Conservation (phyloP, 2,113 vertebrate species). For the Agelaius phoeniceus region DNA sequence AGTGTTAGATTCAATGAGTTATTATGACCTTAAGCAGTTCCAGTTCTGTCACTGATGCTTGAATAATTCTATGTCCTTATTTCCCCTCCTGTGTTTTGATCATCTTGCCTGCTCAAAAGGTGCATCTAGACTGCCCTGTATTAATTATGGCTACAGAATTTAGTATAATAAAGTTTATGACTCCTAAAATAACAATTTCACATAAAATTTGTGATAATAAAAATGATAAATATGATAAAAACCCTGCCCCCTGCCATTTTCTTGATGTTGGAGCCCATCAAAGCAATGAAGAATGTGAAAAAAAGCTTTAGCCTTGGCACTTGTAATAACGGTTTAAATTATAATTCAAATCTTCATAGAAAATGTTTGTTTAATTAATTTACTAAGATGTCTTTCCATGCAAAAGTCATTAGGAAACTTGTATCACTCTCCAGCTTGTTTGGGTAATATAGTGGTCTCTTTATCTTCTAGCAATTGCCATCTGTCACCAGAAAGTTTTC, state of each 20-base stretch:
- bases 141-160: neutral
- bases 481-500: neutral
- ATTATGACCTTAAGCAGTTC: slow-evolving; percentile 9
- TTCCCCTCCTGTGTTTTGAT: neutral
- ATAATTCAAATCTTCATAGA: neutral
- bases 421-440: neutral
- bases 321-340: neutral
- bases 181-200: neutral
- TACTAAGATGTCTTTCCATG: neutral
- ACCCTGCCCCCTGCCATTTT: neutral
- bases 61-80: slow-evolving; percentile 16
- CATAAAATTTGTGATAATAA: neutral
- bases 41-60: neutral
- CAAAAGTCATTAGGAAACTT: neutral
- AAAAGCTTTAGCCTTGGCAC: neutral
- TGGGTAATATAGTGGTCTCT: neutral
- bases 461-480: neutral
- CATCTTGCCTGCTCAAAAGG: neutral
- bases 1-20: neutral
- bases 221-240: neutral
- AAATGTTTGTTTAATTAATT: neutral
- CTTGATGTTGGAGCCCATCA: neutral
- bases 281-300: neutral
- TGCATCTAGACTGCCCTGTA: neutral
- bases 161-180: neutral